Conservation (phyloP, 2,113 vertebrate species). For the Protobothrops flavoviridis region DNA sequence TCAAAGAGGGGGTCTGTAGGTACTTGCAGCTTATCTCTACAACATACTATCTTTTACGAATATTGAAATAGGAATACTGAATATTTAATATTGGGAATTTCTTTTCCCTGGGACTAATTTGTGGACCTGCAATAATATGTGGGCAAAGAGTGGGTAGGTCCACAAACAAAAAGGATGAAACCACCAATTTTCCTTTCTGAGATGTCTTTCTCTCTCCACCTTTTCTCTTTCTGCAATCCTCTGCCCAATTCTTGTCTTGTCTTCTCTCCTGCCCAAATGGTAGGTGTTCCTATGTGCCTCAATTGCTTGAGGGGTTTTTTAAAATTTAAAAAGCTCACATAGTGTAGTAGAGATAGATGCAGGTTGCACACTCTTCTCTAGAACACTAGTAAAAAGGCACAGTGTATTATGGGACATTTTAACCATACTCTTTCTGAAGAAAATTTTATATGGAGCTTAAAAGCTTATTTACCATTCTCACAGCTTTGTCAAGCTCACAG, state of each 20-base stretch:
- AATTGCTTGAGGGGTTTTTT: background rate
- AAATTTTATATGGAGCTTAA: background rate
- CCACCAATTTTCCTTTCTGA: background rate
- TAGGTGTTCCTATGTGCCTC: background rate
- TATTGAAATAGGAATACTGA: background rate
- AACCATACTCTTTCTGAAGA: background rate
- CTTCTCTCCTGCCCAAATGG: background rate
- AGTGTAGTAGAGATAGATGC: background rate
- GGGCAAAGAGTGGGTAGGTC: background rate
- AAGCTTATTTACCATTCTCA: slow-evolving; percentile 75
- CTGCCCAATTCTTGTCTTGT: background rate
- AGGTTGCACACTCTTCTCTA: background rate
- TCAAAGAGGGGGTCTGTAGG: background rate
- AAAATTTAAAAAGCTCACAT: background rate
- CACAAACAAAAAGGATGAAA: background rate
- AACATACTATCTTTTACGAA: background rate
- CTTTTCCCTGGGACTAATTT: background rate
- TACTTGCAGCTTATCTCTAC: background rate
- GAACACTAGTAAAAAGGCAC: background rate
- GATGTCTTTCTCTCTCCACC: background rate
- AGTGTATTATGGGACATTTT: background rate
- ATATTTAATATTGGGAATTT: background rate
- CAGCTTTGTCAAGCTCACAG: slow-evolving; percentile 82
- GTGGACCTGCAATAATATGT: background rate
- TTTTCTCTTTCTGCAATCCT: background rate